phyloP scores from a whole-genome alignment of 2,888 invertebrate genomes.

The Noctua fimbriata region DNA sequence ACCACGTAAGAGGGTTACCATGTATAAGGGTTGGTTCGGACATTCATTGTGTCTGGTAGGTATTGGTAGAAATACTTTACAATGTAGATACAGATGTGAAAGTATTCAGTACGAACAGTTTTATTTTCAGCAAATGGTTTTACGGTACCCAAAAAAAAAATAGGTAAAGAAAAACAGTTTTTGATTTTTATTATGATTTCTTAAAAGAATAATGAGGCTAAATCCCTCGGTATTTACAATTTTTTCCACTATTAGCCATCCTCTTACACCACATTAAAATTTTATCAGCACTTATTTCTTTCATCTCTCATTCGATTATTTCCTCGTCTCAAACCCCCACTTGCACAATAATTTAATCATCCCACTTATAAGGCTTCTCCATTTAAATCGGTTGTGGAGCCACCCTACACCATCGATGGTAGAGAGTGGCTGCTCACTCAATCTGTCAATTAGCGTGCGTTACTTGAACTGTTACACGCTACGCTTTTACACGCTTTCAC shows the following conservation, averaged over 20 bases:
- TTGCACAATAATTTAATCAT: constrained; percentile 52
- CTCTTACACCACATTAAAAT: constrained; percentile 4
- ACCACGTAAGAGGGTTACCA: constrained; percentile 58
- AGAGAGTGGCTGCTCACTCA: constrained; percentile 82
- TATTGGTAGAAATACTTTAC: constrained; percentile 23
- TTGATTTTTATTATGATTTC: neutral
- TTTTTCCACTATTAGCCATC: neutral
- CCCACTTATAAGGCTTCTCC: constrained; percentile 45
- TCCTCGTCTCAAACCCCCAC: constrained; percentile 25
- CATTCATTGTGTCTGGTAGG: constrained; percentile 24
- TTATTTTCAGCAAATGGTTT: neutral
- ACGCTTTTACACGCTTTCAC: constrained; percentile 63
- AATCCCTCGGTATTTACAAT: neutral
- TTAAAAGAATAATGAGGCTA: constrained; percentile 1
- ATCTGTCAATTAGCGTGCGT: constrained; percentile 83
- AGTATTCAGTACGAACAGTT: neutral
- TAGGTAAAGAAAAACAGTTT: neutral
- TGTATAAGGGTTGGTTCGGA: constrained; percentile 26
- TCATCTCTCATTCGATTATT: constrained; percentile 30
- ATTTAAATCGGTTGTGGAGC: constrained; percentile 34
- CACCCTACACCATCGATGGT: constrained; percentile 67
- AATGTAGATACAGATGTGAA: neutral
- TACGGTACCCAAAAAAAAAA: neutral
- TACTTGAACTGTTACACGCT: constrained; percentile 72
- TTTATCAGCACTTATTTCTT: constrained; percentile 19